A percentile compares a stretch with the other conserved stretches of the same genome.
Conservation (phyloP, 1,140 invertebrate species). For the Saxidomus purpurata region DNA sequence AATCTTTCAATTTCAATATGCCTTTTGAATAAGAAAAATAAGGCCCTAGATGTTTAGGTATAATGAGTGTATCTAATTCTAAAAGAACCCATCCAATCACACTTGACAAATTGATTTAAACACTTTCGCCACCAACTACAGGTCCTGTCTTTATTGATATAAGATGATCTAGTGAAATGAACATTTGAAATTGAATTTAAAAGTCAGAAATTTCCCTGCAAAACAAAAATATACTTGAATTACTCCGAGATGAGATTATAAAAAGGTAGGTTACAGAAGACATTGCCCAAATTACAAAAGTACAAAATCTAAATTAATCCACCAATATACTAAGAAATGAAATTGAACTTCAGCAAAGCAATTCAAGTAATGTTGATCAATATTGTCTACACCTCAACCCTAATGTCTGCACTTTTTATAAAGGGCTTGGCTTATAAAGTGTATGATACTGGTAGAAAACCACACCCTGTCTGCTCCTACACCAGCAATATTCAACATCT, state of each 20-base stretch:
- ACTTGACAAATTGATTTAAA: slow-evolving; percentile 54
- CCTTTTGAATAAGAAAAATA: slow-evolving; percentile 39
- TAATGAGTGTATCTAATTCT: slow-evolving; percentile 48
- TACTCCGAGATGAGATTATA: background rate
- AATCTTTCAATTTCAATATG: slow-evolving; percentile 48
- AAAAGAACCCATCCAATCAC: slow-evolving; percentile 36
- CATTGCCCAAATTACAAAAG: too few relatives aligned
- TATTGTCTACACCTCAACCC: too few relatives aligned
- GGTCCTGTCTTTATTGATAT: slow-evolving; percentile 4
- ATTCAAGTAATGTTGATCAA: too few relatives aligned
- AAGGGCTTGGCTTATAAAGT: too few relatives aligned
- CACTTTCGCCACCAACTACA: slow-evolving; percentile 18
- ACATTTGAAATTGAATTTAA: background rate
- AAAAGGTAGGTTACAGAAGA: background rate
- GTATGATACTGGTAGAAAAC: too few relatives aligned
- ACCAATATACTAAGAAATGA: too few relatives aligned
- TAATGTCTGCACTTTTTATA: too few relatives aligned
- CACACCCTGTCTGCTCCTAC: too few relatives aligned
- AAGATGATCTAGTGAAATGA: slow-evolving; percentile 29
- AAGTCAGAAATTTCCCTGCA: background rate
- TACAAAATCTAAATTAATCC: too few relatives aligned
- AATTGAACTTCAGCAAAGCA: too few relatives aligned
- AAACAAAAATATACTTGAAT: background rate
- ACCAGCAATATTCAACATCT: too few relatives aligned
- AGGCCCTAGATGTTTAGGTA: slow-evolving; percentile 29